A percentile compares a stretch with the other conserved stretches of the same genome.
phyloP scores from a whole-genome alignment of 35 echinoderm and acorn worm species.

The Ophioderma brevispina region DNA sequence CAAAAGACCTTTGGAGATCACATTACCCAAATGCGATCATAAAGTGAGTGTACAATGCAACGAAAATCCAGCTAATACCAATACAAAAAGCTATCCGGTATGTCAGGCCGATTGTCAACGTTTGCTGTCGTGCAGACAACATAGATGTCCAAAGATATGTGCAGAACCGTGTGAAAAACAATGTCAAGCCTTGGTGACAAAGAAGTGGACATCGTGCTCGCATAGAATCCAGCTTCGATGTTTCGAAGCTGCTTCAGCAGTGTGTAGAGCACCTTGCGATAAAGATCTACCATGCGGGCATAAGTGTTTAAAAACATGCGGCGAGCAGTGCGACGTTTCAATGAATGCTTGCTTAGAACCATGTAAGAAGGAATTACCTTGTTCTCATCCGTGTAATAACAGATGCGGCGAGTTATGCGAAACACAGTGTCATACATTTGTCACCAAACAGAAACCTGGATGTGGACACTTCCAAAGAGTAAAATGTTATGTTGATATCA shows the following conservation, averaged over 20 bases:
- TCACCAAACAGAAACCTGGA: no score
- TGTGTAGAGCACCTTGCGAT: background rate
- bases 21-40: background rate
- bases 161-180: constrained; percentile 6
- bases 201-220: background rate
- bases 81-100: background rate
- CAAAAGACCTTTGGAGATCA: background rate
- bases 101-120: background rate
- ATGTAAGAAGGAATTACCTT: no score
- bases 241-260: background rate
- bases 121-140: background rate
- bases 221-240: background rate
- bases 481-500: no score
- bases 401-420: no score
- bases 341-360: no score
- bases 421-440: no score
- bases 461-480: no score
- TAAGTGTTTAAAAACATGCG: background rate
- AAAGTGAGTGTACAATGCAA: background rate
- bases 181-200: constrained; percentile 5
- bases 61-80: background rate
- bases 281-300: background rate
- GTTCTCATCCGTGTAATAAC: no score
- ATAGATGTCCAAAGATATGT: constrained; percentile 1
- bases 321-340: background rate